Evolutionary conservation across 2,113 vertebrate species (phyloP).

Genomic region (Oostethus manadensis): DNA sequence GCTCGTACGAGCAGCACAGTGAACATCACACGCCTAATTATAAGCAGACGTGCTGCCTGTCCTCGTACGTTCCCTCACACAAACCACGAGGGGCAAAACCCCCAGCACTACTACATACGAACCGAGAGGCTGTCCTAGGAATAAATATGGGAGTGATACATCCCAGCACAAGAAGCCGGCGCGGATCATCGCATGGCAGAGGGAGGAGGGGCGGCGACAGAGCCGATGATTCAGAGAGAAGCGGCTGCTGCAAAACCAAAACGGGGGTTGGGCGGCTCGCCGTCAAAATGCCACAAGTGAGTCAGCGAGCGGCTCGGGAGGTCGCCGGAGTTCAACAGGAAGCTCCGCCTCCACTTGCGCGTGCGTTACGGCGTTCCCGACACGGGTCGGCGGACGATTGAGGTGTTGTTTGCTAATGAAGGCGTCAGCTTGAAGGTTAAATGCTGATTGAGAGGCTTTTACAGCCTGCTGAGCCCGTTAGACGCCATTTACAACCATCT

Average conservation of each 20-base stretch:
- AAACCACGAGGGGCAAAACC: conserved; percentile 36
- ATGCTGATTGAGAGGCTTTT: conserved; percentile 29
- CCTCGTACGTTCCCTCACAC: conserved; percentile 32
- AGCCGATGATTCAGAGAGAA: conserved; percentile 40
- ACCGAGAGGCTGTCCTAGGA: background rate
- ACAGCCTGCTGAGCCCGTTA: conserved; percentile 23
- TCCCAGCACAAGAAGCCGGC: conserved; percentile 12
- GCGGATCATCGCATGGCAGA: background rate
- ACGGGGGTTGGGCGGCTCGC: conserved; percentile 15
- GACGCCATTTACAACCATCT: no score
- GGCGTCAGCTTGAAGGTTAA: conserved; percentile 29
- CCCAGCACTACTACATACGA: background rate
- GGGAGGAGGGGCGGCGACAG: background rate
- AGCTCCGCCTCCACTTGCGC: conserved; percentile 16
- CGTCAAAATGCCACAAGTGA: conserved; percentile 56
- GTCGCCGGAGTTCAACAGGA: conserved; percentile 49
- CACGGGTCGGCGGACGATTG: conserved; percentile 18
- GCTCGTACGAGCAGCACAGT: conserved; percentile 52
- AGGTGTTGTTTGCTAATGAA: conserved; percentile 26
- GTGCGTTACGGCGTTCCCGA: background rate
- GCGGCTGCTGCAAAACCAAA: conserved; percentile 27
- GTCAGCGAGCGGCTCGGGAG: conserved; percentile 42
- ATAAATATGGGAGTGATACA: conserved; percentile 10
- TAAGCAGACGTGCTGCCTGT: conserved; percentile 42
- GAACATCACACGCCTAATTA: conserved; percentile 61